These are phyloP conservation scores for Carabus problematicus DNA, from an alignment of 2,888 invertebrate genomes.

Conservation along the genomic window DNA sequence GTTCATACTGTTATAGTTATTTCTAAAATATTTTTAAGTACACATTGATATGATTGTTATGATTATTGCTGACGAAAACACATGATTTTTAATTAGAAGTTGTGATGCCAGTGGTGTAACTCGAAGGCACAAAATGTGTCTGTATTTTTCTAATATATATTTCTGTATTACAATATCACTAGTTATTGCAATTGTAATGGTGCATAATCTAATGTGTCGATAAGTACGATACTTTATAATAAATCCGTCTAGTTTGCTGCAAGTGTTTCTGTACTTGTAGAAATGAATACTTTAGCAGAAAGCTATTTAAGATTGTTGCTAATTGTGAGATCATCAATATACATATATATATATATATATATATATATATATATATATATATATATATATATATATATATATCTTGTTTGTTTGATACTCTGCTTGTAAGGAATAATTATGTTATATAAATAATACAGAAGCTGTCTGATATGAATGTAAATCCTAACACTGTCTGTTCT, in stretches of 20 bases:
- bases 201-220: background rate
- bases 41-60: too few species aligned
- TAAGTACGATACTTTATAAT: background rate
- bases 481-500: slow-evolving; percentile 30
- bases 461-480: background rate
- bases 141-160: slow-evolving; percentile 3
- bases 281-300: too few species aligned
- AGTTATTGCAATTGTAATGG: background rate
- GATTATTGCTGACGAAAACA: too few species aligned
- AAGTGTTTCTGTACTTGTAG: too few species aligned
- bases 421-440: background rate
- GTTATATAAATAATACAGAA: slow-evolving; percentile 4
- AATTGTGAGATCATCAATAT: too few species aligned
- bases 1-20: too few species aligned
- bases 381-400: background rate
- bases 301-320: too few species aligned
- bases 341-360: too few species aligned
- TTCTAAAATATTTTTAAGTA: too few species aligned
- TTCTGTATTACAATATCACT: background rate
- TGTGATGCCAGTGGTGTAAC: too few species aligned
- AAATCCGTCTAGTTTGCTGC: background rate
- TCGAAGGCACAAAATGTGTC: slow-evolving; percentile 5
- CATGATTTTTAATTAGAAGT: too few species aligned
- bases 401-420: background rate
- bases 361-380: background rate